These are phyloP conservation scores for Hipposideros armiger DNA, from an alignment of 2,113 vertebrate species.

Conservation along the genomic window DNA sequence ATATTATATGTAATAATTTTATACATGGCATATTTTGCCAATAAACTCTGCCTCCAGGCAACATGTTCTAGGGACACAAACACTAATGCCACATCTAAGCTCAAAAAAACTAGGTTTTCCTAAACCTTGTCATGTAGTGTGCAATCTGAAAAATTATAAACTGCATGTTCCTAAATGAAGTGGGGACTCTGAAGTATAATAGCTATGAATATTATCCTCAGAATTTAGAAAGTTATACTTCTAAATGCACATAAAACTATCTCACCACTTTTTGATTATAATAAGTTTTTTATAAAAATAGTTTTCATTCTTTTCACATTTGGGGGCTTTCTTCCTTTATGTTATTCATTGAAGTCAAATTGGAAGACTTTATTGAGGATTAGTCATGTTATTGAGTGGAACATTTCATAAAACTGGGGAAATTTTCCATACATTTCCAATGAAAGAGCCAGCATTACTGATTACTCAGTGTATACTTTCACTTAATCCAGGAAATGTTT, in stretches of 20 bases:
- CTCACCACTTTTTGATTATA: background rate
- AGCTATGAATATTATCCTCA: background rate
- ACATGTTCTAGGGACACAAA: background rate
- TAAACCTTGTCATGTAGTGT: background rate
- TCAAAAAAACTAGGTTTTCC: background rate
- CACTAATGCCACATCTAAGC: background rate
- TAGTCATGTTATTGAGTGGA: slow-evolving; percentile 25
- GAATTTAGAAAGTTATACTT: background rate
- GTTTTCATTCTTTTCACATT: background rate
- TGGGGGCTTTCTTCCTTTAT: background rate
- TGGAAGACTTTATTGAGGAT: slow-evolving; percentile 6
- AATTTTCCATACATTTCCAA: background rate
- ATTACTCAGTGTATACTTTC: slow-evolving; percentile 30
- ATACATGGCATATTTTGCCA: background rate
- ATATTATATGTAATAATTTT: no score
- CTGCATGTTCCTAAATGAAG: background rate
- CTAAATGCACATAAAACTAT: background rate
- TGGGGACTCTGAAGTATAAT: background rate
- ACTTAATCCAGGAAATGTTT: slow-evolving; percentile 38
- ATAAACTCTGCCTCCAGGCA: background rate
- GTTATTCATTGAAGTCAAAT: slow-evolving; percentile 26
- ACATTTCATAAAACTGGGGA: background rate
- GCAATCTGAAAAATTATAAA: background rate
- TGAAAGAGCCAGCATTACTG: background rate
- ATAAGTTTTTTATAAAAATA: background rate